Evolutionary conservation across 2,113 vertebrate genomes (phyloP).

Genomic region (Corapipo altera): DNA sequence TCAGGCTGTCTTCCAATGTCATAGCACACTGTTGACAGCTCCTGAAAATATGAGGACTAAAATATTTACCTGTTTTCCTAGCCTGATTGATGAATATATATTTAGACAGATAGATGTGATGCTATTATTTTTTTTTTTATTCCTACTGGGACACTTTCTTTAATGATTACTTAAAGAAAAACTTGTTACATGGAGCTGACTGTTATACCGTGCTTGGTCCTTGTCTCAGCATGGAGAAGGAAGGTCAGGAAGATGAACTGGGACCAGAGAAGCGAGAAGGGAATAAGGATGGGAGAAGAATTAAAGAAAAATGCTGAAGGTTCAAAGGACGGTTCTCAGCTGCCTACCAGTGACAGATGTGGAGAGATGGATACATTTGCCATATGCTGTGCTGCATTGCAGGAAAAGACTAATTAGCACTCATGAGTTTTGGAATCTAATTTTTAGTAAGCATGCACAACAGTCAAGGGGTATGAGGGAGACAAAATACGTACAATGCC

Average conservation of each 20-base stretch:
- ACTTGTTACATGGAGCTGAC: neutral
- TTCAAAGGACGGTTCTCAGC: neutral
- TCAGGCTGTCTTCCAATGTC: neutral
- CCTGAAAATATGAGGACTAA: neutral
- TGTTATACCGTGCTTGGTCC: neutral
- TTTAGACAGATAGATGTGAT: neutral
- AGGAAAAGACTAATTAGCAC: neutral
- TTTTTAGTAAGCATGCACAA: neutral
- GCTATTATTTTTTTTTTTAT: neutral
- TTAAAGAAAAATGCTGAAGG: neutral
- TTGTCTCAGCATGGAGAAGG: neutral
- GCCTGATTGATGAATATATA: neutral
- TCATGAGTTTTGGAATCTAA: neutral
- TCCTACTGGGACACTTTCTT: neutral
- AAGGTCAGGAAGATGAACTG: neutral
- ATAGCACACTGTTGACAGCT: neutral
- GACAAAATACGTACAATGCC: fast-evolving
- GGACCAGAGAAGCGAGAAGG: neutral
- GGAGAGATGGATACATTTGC: neutral
- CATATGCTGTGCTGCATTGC: neutral
- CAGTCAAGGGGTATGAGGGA: neutral
- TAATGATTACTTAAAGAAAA: neutral
- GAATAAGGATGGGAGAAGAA: neutral
- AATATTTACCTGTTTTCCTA: neutral
- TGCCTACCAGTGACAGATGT: neutral